Conservation (phyloP, 2,888 invertebrate species). For the Drosophila buzzatii region DNA sequence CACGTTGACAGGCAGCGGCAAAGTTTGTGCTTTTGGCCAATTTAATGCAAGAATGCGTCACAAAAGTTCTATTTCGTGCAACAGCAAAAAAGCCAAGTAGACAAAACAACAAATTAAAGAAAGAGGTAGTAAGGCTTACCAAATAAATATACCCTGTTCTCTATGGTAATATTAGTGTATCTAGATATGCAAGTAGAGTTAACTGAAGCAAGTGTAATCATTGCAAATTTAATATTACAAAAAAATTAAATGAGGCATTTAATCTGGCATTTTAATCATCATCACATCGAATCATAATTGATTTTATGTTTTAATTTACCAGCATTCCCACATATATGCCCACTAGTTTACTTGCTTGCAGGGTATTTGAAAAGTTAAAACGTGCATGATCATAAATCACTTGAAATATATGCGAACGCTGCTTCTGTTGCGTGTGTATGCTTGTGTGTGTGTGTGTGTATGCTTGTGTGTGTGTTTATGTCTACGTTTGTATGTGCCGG, state of each 20-base stretch:
- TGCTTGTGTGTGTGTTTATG: not conserved
- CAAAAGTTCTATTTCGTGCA: constrained; percentile 41
- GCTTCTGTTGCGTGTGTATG: constrained; percentile 18
- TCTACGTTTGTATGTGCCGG: constrained; percentile 50
- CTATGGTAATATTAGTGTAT: not conserved
- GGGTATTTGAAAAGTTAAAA: constrained; percentile 23
- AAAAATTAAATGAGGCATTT: no score
- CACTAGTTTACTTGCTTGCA: not conserved
- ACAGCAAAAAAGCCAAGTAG: constrained; percentile 15
- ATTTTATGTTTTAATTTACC: not conserved
- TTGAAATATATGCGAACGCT: constrained; percentile 55
- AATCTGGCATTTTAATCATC: no score
- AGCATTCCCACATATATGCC: not conserved
- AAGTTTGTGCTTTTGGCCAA: constrained; percentile 46
- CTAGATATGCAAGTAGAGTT: not conserved
- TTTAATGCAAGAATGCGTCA: constrained; percentile 66
- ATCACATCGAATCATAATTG: no score
- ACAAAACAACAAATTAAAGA: constrained; percentile 7
- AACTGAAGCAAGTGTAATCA: not conserved
- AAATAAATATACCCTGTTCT: not conserved
- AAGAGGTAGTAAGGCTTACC: constrained; percentile 5
- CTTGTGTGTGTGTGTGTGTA: not conserved
- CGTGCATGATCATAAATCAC: constrained; percentile 65
- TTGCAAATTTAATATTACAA: no score
- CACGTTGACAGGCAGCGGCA: constrained; percentile 45